A percentile compares a stretch with the other conserved stretches of the same genome.
These are phyloP conservation scores for Drosophila grimshawi DNA, from an alignment of 1,140 invertebrate species.

Conservation along the genomic window DNA sequence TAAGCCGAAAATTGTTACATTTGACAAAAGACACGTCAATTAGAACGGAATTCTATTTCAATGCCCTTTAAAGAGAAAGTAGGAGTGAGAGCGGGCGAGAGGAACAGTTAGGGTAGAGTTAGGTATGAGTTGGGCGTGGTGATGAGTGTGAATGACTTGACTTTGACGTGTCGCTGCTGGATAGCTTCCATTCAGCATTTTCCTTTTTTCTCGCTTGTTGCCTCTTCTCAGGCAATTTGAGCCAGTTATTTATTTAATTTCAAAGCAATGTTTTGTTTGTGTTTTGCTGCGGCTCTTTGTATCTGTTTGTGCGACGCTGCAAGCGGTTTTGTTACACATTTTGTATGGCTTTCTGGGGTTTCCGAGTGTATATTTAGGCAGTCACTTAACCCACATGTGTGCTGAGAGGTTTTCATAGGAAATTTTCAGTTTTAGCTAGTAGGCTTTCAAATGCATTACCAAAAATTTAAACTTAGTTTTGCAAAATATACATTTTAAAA, in stretches of 20 bases:
- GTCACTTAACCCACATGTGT: constrained; percentile 45
- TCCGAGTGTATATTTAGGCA: constrained; percentile 23
- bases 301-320: constrained; percentile 34
- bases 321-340: constrained; percentile 45
- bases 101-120: too few relatives aligned
- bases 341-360: constrained; percentile 34
- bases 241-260: constrained; percentile 74
- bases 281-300: constrained; percentile 38
- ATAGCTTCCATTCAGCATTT: background rate
- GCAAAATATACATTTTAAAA: background rate
- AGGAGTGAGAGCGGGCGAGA: background rate
- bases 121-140: constrained; percentile 24
- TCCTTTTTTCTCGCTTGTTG: background rate
- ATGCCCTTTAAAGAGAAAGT: constrained; percentile 27
- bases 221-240: constrained; percentile 8
- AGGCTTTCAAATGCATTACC: background rate
- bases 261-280: constrained; percentile 61
- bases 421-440: background rate
- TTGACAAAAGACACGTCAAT: constrained; percentile 76
- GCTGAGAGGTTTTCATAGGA: background rate
- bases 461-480: background rate
- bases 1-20: constrained; percentile 54
- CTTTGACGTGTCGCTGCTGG: constrained; percentile 49
- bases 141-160: constrained; percentile 58
- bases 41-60: constrained; percentile 46